phyloP scores from a whole-genome alignment of 2,888 invertebrate genomes.

The Odontomyia ornata region DNA sequence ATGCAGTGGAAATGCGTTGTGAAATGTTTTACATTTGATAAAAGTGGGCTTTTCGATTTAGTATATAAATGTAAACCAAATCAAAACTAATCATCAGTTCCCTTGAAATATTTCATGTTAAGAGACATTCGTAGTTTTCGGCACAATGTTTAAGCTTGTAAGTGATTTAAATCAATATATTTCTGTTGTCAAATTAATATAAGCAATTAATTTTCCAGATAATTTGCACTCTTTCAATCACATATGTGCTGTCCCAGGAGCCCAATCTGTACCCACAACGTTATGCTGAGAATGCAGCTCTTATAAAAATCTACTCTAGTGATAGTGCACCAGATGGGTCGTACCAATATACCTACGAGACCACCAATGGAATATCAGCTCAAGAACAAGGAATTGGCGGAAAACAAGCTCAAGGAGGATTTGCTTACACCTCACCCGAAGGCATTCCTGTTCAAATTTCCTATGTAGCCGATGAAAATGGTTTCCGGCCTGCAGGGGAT shows the following conservation, averaged over 20 bases:
- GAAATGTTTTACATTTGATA: not conserved
- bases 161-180: not conserved
- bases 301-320: not conserved
- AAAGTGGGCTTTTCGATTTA: not conserved
- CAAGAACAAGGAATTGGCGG: slow-evolving; percentile 10
- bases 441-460: not conserved
- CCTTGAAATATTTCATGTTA: not conserved
- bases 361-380: slow-evolving; percentile 4
- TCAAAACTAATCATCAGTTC: not conserved
- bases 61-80: not conserved
- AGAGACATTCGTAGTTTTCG: not conserved
- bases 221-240: not conserved
- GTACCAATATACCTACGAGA: slow-evolving; percentile 14
- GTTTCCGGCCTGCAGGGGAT: slow-evolving; percentile 8
- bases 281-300: slow-evolving; percentile 4
- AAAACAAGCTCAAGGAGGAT: slow-evolving; percentile 10
- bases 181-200: too few species aligned
- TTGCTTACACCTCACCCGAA: slow-evolving; percentile 21
- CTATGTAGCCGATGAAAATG: slow-evolving; percentile 12
- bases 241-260: not conserved
- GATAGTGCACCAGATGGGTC: slow-evolving; percentile 4
- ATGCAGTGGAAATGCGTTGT: not conserved
- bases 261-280: not conserved
- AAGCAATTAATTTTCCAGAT: not conserved
- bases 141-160: slow-evolving; percentile 13